Evolutionary conservation across 2,888 invertebrate species (phyloP).

Genomic region (Ceratothoa steindachneri): DNA sequence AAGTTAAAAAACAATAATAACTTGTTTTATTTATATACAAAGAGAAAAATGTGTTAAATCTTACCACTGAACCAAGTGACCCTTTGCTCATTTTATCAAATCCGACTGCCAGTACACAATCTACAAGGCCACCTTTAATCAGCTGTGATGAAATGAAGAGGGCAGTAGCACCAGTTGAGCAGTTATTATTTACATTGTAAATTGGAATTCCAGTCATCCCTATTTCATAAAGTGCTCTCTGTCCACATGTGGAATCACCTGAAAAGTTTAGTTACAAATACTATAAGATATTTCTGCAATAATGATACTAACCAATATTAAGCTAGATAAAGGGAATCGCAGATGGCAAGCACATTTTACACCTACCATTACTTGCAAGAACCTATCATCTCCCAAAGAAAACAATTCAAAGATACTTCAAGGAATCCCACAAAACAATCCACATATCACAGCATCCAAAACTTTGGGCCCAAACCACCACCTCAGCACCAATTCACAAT

Average conservation of each 20-base stretch:
- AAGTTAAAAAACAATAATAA: too few species aligned
- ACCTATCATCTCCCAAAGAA: too few species aligned
- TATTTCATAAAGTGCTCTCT: constrained; percentile 86
- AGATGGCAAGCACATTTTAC: neutral
- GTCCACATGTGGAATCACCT: constrained; percentile 92
- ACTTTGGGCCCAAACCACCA: too few species aligned
- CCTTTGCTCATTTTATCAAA: constrained; percentile 98
- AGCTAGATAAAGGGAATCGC: too few species aligned
- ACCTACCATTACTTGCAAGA: too few species aligned
- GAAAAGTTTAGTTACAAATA: too few species aligned
- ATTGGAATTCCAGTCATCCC: constrained; percentile 96
- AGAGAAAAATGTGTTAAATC: too few species aligned
- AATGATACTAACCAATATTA: neutral
- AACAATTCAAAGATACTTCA: too few species aligned
- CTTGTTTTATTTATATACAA: too few species aligned
- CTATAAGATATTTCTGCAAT: neutral
- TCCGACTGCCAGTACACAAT: constrained; percentile 87
- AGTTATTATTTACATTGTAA: constrained; percentile 97
- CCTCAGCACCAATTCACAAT: too few species aligned
- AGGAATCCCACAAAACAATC: too few species aligned
- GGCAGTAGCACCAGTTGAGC: constrained; percentile 93
- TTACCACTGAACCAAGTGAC: constrained; percentile 70
- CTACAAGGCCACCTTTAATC: constrained; percentile 78
- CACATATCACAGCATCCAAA: too few species aligned
- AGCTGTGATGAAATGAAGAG: constrained; percentile 84